These are phyloP conservation scores for Notiomystis cincta DNA, from an alignment of 2,113 vertebrate genomes.

Conservation along the genomic window DNA sequence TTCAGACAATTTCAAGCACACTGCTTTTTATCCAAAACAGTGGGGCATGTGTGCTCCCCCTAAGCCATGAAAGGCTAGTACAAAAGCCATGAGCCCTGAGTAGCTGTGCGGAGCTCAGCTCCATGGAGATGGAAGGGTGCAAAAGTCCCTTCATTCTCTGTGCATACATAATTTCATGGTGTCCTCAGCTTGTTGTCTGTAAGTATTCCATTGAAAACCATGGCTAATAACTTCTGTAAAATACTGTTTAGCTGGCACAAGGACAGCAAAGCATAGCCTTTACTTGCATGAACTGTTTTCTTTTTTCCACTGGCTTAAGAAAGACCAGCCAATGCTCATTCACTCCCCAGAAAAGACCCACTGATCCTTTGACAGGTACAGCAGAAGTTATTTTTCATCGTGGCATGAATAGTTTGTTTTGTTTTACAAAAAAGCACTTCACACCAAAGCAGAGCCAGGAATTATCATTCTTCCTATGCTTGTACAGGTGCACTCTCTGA, in stretches of 20 bases:
- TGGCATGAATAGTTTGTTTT: constrained; percentile 66
- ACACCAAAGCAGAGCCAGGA: constrained; percentile 62
- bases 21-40: neutral
- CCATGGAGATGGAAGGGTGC: neutral
- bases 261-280: neutral
- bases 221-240: neutral
- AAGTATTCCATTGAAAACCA: neutral
- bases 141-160: neutral
- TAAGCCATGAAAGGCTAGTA: neutral
- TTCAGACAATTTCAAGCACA: neutral
- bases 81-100: neutral
- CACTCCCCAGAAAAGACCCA: neutral
- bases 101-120: neutral
- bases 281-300: neutral
- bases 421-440: constrained; percentile 63
- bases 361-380: constrained; percentile 60
- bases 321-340: neutral
- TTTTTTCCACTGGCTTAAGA: constrained; percentile 20
- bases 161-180: neutral
- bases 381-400: constrained; percentile 56
- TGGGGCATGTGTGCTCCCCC: no score
- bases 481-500: constrained; percentile 73
- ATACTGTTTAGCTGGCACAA: neutral
- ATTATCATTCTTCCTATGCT: constrained; percentile 72
- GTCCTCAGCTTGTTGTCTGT: neutral